Evolutionary conservation across 2,888 invertebrate species (phyloP).

Genomic region (Torymus texanus): DNA sequence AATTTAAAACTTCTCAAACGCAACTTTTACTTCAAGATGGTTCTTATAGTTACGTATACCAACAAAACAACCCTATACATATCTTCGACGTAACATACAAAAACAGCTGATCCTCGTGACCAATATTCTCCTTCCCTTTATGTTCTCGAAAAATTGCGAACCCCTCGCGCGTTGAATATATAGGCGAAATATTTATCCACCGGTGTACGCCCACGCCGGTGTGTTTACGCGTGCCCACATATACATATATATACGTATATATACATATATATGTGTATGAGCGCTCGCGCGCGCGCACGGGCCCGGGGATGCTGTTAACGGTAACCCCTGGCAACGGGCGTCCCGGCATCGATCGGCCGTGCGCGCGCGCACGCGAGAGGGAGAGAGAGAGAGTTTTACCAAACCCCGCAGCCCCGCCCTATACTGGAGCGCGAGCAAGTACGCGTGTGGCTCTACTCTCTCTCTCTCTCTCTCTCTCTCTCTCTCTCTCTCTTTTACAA

Average conservation of each 20-base stretch:
- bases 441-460: constrained; percentile 41
- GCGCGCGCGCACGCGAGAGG: too few relatives aligned
- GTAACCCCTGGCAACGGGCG: constrained; percentile 74
- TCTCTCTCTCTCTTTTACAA: constrained; percentile 8
- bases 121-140: too few relatives aligned
- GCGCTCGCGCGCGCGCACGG: constrained; percentile 32
- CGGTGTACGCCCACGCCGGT: neutral
- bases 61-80: too few relatives aligned
- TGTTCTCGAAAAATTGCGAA: too few relatives aligned
- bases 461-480: constrained; percentile 23
- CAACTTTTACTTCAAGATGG: too few relatives aligned
- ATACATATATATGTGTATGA: neutral
- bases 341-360: constrained; percentile 73
- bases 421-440: constrained; percentile 51
- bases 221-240: neutral
- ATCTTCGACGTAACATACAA: too few relatives aligned
- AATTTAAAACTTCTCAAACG: too few relatives aligned
- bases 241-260: neutral
- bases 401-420: constrained; percentile 73
- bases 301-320: constrained; percentile 73
- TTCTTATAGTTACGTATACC: too few relatives aligned
- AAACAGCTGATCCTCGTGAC: too few relatives aligned
- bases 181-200: too few relatives aligned
- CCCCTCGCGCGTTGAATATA: too few relatives aligned
- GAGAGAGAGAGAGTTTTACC: constrained; percentile 68